Evolutionary conservation across 2,113 vertebrate species (phyloP).

Genomic region (Ginglymostoma cirratum): DNA sequence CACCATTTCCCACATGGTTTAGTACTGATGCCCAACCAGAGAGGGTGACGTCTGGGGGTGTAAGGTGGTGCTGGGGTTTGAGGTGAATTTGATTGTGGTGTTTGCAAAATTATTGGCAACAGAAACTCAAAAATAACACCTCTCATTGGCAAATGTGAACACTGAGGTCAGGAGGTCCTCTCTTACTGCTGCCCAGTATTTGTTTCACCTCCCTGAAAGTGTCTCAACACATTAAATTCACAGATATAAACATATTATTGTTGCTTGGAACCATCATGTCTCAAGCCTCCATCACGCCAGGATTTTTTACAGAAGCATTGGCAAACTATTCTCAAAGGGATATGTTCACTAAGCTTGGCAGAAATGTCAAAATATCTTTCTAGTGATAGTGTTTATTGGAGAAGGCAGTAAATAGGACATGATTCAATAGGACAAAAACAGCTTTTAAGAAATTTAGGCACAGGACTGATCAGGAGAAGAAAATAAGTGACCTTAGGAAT

Average conservation of each 20-base stretch:
- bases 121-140: background rate
- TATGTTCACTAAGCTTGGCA: background rate
- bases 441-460: background rate
- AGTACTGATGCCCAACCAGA: no score
- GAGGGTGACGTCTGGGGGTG: background rate
- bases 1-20: no score
- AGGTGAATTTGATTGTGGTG: background rate
- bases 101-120: background rate
- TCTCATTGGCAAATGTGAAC: background rate
- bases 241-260: background rate
- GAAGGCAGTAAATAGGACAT: background rate
- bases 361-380: background rate
- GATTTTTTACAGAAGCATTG: background rate
- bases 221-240: background rate
- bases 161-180: background rate
- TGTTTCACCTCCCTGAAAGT: background rate
- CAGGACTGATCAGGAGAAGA: background rate
- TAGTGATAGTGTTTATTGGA: background rate
- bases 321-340: background rate
- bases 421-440: background rate
- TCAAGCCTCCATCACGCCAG: background rate
- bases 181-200: background rate
- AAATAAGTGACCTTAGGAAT: background rate
- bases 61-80: background rate
- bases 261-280: background rate